phyloP scores from a whole-genome alignment of 1,140 invertebrate genomes.

The Psilanteris sp. region DNA sequence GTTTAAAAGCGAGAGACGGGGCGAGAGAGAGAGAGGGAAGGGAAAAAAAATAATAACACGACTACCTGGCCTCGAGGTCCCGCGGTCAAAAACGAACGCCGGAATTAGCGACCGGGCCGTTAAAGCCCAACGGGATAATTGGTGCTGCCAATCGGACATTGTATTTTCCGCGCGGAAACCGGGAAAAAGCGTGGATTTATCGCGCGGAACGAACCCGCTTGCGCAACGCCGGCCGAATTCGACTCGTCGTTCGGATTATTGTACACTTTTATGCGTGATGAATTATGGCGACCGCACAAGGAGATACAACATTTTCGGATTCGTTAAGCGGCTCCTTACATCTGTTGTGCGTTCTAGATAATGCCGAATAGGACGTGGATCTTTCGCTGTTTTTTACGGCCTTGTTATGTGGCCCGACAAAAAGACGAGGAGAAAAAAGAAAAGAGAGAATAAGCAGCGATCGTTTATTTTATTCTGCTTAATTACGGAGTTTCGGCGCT shows the following conservation, averaged over 20 bases:
- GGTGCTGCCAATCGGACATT: too few relatives aligned
- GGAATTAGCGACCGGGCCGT: slow-evolving; percentile 7
- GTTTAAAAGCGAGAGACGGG: too few relatives aligned
- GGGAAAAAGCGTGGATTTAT: not conserved
- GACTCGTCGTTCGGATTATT: not conserved
- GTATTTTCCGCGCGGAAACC: too few relatives aligned
- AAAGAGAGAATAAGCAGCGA: too few relatives aligned
- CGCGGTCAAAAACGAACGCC: not conserved
- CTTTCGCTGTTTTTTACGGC: slow-evolving; percentile 45
- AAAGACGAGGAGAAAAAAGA: too few relatives aligned
- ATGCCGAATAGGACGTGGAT: slow-evolving; percentile 27
- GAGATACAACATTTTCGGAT: slow-evolving; percentile 31
- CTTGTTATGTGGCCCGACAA: slow-evolving; percentile 29
- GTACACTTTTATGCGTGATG: slow-evolving; percentile 27
- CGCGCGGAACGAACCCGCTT: slow-evolving; percentile 9
- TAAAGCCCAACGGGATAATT: slow-evolving; percentile 15
- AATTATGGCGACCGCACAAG: slow-evolving; percentile 51
- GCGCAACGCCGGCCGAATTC: too few relatives aligned
- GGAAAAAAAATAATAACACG: too few relatives aligned
- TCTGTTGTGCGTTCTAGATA: slow-evolving; percentile 52
- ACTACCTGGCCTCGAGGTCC: slow-evolving; percentile 11
- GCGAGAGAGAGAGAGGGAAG: slow-evolving; percentile 37
- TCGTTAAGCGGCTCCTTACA: slow-evolving; percentile 52
- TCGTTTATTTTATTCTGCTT: slow-evolving; percentile 14
- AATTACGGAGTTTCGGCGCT: not conserved